Base-by-base conservation (phyloP, 2,797 vertebrate genomes). In the Centroberyx gerrardi region DNA sequence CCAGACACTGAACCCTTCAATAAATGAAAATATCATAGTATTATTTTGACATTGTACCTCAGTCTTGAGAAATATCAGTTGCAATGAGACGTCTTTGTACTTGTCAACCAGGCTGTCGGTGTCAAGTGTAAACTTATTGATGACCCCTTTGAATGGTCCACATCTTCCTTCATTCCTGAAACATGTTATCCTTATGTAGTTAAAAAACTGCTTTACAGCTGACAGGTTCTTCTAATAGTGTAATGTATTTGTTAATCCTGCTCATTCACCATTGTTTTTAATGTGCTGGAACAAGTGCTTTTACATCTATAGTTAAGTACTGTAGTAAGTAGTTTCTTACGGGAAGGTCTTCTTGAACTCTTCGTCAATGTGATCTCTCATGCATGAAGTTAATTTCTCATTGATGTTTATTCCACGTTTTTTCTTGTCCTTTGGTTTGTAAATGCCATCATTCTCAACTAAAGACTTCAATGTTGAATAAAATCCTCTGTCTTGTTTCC, bases 301-400 rank as follows among this genome's bases (percentile, higher is more conserved):
- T 48, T 5, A 46, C 40, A 1, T 78, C 1, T 18, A 49, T n/a
- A n/a, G n/a, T n/a, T n/a, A n/a, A n/a, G n/a, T n/a, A n/a, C n/a
- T n/a, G n/a, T 2, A 44, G 27, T 3, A 14, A 13, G 6, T 59
- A 0, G 38, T 54, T 69, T 74, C 83, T 81, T 73, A 89, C 88
- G 81, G 88, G 76, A 92, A 92, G 8, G 73, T 84, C 44, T 53
- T 76, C 42, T n/a, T 86, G 72, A 92, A 90, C 31, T 81, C 36
- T 2, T 85, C 75, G 74, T 90, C 77, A 60, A 92, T 85, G 71
- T 68, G 76, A 2, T 71, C 64, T 27, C 64, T 80, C 71, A 90
- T 63, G 4, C 0, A 3, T 17, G 71, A 68, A 9, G 83, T 28
- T 18, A 92, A 66, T 4, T 0, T 31, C 59, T 8, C 10, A 18